Evolutionary conservation across 2,888 invertebrate genomes (phyloP).

Genomic region (Clistopyga incitator): DNA sequence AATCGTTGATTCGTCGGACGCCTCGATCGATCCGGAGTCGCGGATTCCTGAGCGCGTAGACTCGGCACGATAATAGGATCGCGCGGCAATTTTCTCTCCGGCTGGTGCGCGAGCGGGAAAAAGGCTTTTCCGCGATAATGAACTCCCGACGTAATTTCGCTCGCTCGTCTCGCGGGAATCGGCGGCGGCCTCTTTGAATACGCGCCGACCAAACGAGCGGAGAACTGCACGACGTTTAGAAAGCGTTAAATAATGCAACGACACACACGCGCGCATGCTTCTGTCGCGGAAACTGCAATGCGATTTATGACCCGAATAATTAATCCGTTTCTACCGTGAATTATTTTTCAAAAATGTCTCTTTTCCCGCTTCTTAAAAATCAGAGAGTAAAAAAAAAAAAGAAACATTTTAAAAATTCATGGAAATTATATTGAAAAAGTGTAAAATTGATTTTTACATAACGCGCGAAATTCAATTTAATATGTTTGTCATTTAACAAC

Average conservation of each 20-base stretch:
- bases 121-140: constrained; percentile 75
- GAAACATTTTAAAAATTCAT: no score
- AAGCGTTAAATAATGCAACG: constrained; percentile 74
- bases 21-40: constrained; percentile 48
- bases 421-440: no score
- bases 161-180: constrained; percentile 54
- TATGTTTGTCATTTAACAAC: no score
- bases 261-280: constrained; percentile 32
- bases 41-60: constrained; percentile 31
- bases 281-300: constrained; percentile 47
- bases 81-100: constrained; percentile 57
- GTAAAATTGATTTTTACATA: no score
- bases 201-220: constrained; percentile 71
- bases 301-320: constrained; percentile 53
- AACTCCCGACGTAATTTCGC: constrained; percentile 72
- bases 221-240: constrained; percentile 70
- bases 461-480: no score
- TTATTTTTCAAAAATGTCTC: no score
- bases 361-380: no score
- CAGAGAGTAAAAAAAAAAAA: no score
- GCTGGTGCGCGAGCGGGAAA: constrained; percentile 46
- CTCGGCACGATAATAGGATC: constrained; percentile 49
- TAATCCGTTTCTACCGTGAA: constrained; percentile 36
- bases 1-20: constrained; percentile 53
- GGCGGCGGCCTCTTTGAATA: constrained; percentile 72